phyloP scores from a whole-genome alignment of 2,888 invertebrate genomes.

The Cataglyphis livida region DNA sequence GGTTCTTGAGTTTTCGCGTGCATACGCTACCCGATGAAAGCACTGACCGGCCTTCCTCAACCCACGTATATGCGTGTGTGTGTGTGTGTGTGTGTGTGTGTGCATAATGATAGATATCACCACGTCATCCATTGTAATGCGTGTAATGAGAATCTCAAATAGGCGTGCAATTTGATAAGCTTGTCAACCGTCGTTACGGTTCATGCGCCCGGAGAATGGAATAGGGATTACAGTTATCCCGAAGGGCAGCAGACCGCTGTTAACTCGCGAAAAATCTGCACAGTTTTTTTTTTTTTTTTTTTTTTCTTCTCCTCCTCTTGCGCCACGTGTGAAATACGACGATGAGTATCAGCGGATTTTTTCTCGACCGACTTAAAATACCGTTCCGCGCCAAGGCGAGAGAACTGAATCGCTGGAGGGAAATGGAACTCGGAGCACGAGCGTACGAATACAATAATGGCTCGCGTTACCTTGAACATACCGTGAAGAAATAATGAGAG shows the following conservation, averaged over 20 bases:
- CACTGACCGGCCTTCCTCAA: slow-evolving; percentile 28
- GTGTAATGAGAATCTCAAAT: slow-evolving; percentile 81
- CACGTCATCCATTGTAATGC: slow-evolving; percentile 78
- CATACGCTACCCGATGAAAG: slow-evolving; percentile 31
- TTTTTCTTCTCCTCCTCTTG: neutral
- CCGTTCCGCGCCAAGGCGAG: slow-evolving; percentile 35
- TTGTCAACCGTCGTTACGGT: slow-evolving; percentile 80
- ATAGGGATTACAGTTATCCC: slow-evolving; percentile 77
- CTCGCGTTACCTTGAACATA: slow-evolving; percentile 40
- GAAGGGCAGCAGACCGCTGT: slow-evolving; percentile 62
- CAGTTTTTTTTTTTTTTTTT: slow-evolving; percentile 12
- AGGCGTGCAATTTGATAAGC: slow-evolving; percentile 81
- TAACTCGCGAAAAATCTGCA: slow-evolving; percentile 44
- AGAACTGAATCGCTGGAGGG: slow-evolving; percentile 37
- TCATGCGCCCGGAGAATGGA: slow-evolving; percentile 77
- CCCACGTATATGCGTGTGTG: slow-evolving; percentile 48
- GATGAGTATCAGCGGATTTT: slow-evolving; percentile 45
- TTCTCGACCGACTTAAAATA: slow-evolving; percentile 32
- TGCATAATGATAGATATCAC: slow-evolving; percentile 76
- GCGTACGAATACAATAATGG: slow-evolving; percentile 34
- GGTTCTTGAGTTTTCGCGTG: slow-evolving; percentile 30
- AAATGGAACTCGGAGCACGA: slow-evolving; percentile 38
- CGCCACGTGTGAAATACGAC: slow-evolving; percentile 39
- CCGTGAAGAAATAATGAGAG: slow-evolving; percentile 29
- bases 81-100: slow-evolving; percentile 42